Base-by-base conservation (phyloP, 2,888 invertebrate species). In the Latrodectus elegans region DNA sequence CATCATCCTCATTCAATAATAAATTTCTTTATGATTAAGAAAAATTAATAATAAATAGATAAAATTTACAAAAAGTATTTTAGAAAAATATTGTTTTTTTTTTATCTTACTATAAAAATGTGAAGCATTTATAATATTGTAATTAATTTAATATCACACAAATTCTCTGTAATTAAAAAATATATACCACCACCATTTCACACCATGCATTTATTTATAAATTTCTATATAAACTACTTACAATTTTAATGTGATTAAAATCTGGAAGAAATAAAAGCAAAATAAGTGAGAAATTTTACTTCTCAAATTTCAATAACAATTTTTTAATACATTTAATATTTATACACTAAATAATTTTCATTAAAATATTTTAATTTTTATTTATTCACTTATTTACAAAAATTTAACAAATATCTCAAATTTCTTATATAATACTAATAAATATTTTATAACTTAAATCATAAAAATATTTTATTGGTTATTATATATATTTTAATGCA, bases 191-290 rank as follows among this genome's bases (percentile, higher is more conserved):
- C 65, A 82, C 68, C 68, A 75, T n/a, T 14, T 65, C 75, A 83
- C 74, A 55, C 68, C 55, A 70, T 74, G 14, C 14, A 67, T 51
- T 11, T 55, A 14, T 55, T 49, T 22, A 52, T n/a, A n/a, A 70
- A 51, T 38, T 14, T 49, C 15, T 22, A 22, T 22, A 22, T 22
- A 22, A 22, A 22, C 22, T 83, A 74, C 82, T 74, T 74, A 82
- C 73, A 82, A 74, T 52, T 55, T 15, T 14, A 15, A 67, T 15
- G 8, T 15, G 12, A 55, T n/a, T 71, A 17, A 51, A 60, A 71
- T 79, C 79, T 79, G 79, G 71, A 79, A 79, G 6, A 49, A 72
- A 79, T 70, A 38, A 9, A 72, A 60, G 51, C 38, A 64, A 49
- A 52, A 52, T n/a, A 22, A 22, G 22, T 22, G 22, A 22, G 1